A percentile compares a stretch with the other conserved stretches of the same genome.
phyloP scores from a whole-genome alignment of 2,113 vertebrate genomes.

The Oceanites oceanicus region DNA sequence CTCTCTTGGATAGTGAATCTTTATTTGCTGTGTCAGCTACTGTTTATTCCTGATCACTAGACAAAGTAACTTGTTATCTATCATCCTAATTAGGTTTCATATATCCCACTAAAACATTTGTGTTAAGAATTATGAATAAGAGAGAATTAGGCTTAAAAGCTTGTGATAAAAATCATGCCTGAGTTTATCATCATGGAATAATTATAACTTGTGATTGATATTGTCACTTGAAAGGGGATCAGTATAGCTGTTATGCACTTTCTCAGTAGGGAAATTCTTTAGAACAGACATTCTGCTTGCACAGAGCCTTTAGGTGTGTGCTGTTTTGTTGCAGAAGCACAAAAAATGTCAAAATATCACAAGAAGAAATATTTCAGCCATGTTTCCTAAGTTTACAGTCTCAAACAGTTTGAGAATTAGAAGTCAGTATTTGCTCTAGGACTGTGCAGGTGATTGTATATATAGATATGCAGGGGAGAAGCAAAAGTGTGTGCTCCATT shows the following conservation, averaged over 20 bases:
- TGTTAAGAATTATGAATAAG: not conserved
- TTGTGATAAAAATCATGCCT: not conserved
- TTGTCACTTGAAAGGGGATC: not conserved
- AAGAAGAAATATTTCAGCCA: not conserved
- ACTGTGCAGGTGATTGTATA: not conserved
- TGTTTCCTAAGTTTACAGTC: not conserved
- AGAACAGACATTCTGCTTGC: not conserved
- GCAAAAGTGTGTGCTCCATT: not conserved
- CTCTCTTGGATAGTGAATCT: not conserved
- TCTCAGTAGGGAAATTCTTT: not conserved
- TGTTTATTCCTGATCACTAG: not conserved
- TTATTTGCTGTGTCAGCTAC: not conserved
- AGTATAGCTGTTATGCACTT: not conserved
- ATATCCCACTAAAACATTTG: not conserved
- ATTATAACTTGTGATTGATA: not conserved
- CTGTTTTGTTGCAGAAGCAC: not conserved
- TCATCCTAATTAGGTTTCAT: not conserved
- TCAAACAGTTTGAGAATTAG: not conserved
- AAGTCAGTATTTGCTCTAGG: not conserved
- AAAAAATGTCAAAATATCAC: not conserved
- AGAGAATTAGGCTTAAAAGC: not conserved
- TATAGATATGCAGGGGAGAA: not conserved
- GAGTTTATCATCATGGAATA: not conserved
- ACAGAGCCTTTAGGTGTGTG: not conserved
- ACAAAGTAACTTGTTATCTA: not conserved